These are phyloP conservation scores for Betta splendens DNA, from an alignment of 2,797 vertebrate genomes.

Conservation along the genomic window DNA sequence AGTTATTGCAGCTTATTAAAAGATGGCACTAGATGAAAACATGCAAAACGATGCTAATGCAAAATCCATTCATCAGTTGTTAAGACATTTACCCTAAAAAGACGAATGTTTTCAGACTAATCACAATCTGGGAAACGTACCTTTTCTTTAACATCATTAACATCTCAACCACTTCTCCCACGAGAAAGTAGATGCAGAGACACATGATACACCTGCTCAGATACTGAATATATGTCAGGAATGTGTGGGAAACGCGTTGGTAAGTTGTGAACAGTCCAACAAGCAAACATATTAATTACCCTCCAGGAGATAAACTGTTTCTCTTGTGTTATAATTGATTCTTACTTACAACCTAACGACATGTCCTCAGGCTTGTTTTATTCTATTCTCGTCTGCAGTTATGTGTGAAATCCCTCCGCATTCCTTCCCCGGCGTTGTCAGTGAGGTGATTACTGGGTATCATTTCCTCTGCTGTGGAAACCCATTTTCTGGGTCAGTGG, in stretches of 20 bases:
- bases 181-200: conserved; percentile 42
- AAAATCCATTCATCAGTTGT: too few relatives aligned
- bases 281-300: conserved; percentile 1
- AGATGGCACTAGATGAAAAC: too few relatives aligned
- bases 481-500: conserved; percentile 92
- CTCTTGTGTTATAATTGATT: neutral
- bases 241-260: conserved; percentile 63
- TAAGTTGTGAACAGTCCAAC: conserved; percentile 25
- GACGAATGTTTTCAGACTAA: too few relatives aligned
- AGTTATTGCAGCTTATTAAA: too few relatives aligned
- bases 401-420: conserved; percentile 62
- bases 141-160: conserved; percentile 12
- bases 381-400: conserved; percentile 13
- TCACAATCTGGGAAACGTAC: neutral
- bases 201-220: conserved; percentile 58
- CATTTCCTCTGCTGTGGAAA: conserved; percentile 90
- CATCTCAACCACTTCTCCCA: conserved; percentile 38
- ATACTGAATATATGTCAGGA: conserved; percentile 43
- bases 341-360: neutral
- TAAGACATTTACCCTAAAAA: neutral
- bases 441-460: conserved; percentile 85
- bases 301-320: conserved; percentile 15
- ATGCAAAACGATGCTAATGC: too few relatives aligned
- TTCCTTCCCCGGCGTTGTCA: conserved; percentile 76
- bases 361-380: neutral